Percentiles rank a stretch among this genome's conserved stretches.
Evolutionary conservation across 2,888 invertebrate genomes (phyloP).

Genomic region (Thereva nobilitata): DNA sequence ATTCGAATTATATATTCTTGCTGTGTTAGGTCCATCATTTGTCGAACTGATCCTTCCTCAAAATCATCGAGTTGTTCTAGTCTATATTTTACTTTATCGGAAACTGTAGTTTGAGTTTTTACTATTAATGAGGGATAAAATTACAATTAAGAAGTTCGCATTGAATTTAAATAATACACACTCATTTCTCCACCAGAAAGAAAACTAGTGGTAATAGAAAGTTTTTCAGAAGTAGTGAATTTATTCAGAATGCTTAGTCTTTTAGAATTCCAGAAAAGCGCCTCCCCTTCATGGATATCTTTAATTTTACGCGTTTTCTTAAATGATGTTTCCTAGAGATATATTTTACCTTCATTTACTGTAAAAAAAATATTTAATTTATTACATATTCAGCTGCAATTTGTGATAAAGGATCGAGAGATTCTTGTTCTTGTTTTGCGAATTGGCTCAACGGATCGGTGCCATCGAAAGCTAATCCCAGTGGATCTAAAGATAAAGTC

Average conservation of each 20-base stretch:
- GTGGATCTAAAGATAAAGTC: slow-evolving; percentile 61
- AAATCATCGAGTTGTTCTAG: slow-evolving; percentile 93
- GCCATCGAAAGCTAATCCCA: slow-evolving; percentile 67
- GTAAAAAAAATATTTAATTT: slow-evolving; percentile 6
- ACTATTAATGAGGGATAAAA: slow-evolving; percentile 62
- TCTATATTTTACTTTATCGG: slow-evolving; percentile 87
- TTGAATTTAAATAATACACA: slow-evolving; percentile 51
- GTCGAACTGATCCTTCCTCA: slow-evolving; percentile 85
- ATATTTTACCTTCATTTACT: background rate
- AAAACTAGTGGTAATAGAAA: slow-evolving; percentile 89
- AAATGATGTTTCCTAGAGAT: slow-evolving; percentile 48
- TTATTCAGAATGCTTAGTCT: slow-evolving; percentile 80
- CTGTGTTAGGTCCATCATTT: slow-evolving; percentile 88
- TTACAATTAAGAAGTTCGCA: background rate
- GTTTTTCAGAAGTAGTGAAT: slow-evolving; percentile 91
- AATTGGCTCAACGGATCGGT: slow-evolving; percentile 76
- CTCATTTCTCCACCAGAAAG: slow-evolving; percentile 80
- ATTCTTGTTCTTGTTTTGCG: slow-evolving; percentile 62
- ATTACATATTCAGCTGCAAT: slow-evolving; percentile 60
- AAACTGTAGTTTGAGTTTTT: slow-evolving; percentile 77
- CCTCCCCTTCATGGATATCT: slow-evolving; percentile 55
- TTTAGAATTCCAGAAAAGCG: slow-evolving; percentile 76
- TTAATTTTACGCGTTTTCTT: slow-evolving; percentile 47
- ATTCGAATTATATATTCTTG: slow-evolving; percentile 89
- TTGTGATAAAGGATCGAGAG: slow-evolving; percentile 68